Base-by-base conservation (phyloP, 64 coral and sea anemone genomes). In the Montipora foliosa region DNA sequence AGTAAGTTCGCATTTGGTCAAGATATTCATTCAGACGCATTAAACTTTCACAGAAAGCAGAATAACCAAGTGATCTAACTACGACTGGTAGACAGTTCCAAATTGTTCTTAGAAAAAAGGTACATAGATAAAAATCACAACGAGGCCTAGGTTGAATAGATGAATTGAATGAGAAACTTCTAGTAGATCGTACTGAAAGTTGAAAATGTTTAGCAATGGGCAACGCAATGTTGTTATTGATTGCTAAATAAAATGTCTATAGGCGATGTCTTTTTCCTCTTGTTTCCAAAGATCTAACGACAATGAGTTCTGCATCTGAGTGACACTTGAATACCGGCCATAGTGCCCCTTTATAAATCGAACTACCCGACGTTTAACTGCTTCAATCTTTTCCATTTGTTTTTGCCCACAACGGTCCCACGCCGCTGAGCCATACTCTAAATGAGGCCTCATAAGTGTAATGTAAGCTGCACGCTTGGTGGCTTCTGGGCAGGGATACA, bases 381-480 rank as follows among this genome's bases (percentile, higher is more conserved):
- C 37, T 37, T 37, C 37, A 37, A 37, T 37, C 37, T 37, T 37
- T 1, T 37, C 37, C 0, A 37, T 37, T 67, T 87, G 10, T 46
- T 69, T 3, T 55, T 55, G 52, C 52, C 17, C 50, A 29, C 69
- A 87, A 11, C 0, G 83, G 49, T 87, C 83, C 60, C 83, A 87
- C 83, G 3, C 55, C 10, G 66, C 25, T 67, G 83, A 67, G 20
- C 60, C 0, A 71, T 87, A 87, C 24, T 87, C 83, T 29, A 87
- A 14, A 67, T 55, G 52, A 55, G 52, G 52, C 52, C 52, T 55
- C 52, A 4, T 10, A 55, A 55, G 52, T 55, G 52, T 69, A 15
- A 67, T 87, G 49, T 87, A 87, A 12, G 83, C 83, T 55, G 15
- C 48, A 22, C 19, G 59, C 67, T 87, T 87, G 21, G 83, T 71